A percentile compares a stretch with the other conserved stretches of the same genome.
Evolutionary conservation across 2,888 invertebrate genomes (phyloP).

Genomic region (Vandiemenella viatica): DNA sequence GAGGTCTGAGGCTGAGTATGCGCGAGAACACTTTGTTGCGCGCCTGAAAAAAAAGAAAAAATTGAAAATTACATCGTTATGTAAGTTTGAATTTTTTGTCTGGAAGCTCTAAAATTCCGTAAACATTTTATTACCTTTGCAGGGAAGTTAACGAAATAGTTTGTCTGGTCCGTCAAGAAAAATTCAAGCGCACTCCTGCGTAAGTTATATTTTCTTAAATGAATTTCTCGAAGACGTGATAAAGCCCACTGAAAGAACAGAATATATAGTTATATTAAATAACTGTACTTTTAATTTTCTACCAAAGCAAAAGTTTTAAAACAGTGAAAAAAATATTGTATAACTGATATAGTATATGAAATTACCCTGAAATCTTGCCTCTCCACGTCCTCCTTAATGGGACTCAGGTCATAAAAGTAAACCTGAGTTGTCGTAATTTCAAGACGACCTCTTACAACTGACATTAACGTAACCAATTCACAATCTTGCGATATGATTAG

Average conservation of each 20-base stretch:
- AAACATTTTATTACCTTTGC: slow-evolving; percentile 32
- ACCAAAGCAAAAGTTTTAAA: background rate
- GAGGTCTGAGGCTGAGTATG: slow-evolving; percentile 40
- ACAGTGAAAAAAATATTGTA: background rate
- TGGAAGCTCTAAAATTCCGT: background rate
- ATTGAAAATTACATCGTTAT: background rate
- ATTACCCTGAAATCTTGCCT: slow-evolving; percentile 32
- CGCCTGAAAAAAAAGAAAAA: slow-evolving; percentile 28
- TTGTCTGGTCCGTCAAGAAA: slow-evolving; percentile 47
- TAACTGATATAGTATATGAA: background rate
- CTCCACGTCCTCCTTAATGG: slow-evolving; percentile 34
- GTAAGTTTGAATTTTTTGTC: no score
- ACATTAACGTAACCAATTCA: slow-evolving; percentile 43
- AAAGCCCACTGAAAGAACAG: slow-evolving; percentile 33
- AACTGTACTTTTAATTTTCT: background rate
- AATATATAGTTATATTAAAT: background rate
- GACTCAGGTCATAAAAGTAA: slow-evolving; percentile 41
- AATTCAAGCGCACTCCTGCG: slow-evolving; percentile 47
- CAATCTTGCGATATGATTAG: slow-evolving; percentile 43
- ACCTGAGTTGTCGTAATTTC: slow-evolving; percentile 44
- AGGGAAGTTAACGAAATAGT: slow-evolving; percentile 47
- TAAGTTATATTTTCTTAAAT: slow-evolving; percentile 45
- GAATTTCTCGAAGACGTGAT: slow-evolving; percentile 42
- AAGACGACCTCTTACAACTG: slow-evolving; percentile 41
- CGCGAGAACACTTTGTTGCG: slow-evolving; percentile 45